phyloP scores from a whole-genome alignment of 2,113 vertebrate genomes.

The Emydura subglobosa region DNA sequence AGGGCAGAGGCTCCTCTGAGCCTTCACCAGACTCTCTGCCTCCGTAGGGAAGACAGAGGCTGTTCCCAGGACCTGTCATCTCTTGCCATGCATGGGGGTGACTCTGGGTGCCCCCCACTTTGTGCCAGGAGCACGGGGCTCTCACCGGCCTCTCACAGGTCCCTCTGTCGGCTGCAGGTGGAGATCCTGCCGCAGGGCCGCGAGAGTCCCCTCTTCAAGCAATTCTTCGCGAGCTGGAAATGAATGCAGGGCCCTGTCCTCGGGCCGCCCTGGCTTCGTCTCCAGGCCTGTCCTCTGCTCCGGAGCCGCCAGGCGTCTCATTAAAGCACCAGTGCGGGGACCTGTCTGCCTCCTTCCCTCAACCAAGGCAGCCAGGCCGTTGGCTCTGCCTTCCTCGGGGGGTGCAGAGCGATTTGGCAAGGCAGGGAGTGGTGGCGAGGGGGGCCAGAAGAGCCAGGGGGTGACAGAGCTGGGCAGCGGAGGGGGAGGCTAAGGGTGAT shows the following conservation, averaged over 20 bases:
- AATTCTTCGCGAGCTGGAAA: constrained; percentile 92
- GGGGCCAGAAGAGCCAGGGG: no score
- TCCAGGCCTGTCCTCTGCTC: not conserved
- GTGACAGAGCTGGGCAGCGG: no score
- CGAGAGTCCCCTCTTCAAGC: constrained; percentile 92
- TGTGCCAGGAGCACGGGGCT: not conserved
- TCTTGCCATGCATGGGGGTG: not conserved
- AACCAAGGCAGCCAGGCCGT: not conserved
- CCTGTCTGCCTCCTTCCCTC: not conserved
- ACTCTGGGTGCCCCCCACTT: rapidly evolving
- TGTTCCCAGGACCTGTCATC: not conserved
- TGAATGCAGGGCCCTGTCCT: constrained; percentile 34
- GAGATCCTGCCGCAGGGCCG: constrained; percentile 91
- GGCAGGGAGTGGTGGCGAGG: no score
- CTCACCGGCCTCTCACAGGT: not conserved
- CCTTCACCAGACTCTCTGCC: not conserved
- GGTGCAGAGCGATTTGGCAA: no score
- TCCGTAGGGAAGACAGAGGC: not conserved
- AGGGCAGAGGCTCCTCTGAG: not conserved
- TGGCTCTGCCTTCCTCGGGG: not conserved
- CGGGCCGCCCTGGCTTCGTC: not conserved
- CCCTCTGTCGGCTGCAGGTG: constrained; percentile 77
- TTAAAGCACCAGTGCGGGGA: not conserved
- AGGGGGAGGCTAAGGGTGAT: no score
- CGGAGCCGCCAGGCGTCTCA: not conserved